Evolutionary conservation across 2,113 vertebrate genomes (phyloP).

Genomic region (Chloropsis cyanopogon): DNA sequence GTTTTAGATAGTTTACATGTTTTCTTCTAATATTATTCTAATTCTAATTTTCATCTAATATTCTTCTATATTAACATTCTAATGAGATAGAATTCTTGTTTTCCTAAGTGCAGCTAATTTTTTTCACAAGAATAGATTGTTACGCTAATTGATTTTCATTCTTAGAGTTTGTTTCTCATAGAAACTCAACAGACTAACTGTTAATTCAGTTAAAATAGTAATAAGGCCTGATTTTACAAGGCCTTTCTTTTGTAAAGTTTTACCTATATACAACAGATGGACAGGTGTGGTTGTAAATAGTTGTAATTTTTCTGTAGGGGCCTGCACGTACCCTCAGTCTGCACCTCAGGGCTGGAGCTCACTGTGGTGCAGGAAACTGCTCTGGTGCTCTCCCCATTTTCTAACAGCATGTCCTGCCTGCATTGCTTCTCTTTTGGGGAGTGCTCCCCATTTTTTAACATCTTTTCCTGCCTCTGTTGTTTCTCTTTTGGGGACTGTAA

Average conservation of each 20-base stretch:
- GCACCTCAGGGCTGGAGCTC: neutral
- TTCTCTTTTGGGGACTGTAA: neutral
- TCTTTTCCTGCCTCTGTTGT: neutral
- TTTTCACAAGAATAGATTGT: neutral
- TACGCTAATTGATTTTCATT: neutral
- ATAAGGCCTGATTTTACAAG: neutral
- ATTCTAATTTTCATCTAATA: neutral
- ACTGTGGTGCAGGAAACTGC: neutral
- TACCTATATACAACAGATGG: neutral
- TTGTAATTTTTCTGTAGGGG: neutral
- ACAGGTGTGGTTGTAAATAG: neutral
- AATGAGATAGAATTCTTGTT: neutral
- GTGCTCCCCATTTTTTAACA: neutral
- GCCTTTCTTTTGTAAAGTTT: too few species aligned
- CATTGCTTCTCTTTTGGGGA: neutral
- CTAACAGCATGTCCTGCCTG: neutral
- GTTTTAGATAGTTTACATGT: neutral
- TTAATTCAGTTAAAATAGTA: neutral
- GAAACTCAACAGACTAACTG: neutral
- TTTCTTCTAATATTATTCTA: neutral
- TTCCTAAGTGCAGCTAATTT: neutral
- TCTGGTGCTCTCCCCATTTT: neutral
- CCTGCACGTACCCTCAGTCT: fast-evolving
- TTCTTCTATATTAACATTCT: neutral
- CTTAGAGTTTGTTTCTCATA: neutral